Conservation (phyloP, 2,888 invertebrate genomes). For the Oegoconia quadripuncta region DNA sequence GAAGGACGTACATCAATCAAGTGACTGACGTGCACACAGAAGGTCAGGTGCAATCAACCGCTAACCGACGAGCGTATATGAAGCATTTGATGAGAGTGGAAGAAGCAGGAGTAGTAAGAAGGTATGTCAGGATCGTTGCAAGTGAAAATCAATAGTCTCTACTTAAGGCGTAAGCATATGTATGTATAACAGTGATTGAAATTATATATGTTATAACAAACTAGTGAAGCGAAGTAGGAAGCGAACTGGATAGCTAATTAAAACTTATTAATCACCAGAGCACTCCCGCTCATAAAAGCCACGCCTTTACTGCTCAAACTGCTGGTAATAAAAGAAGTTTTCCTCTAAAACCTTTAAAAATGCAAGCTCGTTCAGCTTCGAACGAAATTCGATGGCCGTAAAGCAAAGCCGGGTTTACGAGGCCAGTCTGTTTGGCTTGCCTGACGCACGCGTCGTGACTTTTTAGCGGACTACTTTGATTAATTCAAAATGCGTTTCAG, state of each 20-base stretch:
- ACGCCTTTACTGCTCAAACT: constrained; percentile 37
- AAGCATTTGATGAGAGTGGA: too few relatives aligned
- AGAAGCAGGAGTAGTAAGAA: too few relatives aligned
- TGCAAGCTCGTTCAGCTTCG: constrained; percentile 27
- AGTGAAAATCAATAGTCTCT: background rate
- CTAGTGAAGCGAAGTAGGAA: constrained; percentile 23
- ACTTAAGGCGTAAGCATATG: background rate
- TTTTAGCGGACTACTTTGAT: constrained; percentile 48
- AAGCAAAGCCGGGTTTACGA: constrained; percentile 37
- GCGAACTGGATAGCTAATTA: constrained; percentile 50
- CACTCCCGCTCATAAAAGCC: constrained; percentile 53
- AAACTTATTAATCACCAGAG: constrained; percentile 65
- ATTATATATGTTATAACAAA: constrained; percentile 22
- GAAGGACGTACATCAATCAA: too few relatives aligned
- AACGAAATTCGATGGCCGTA: constrained; percentile 48
- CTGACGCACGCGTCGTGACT: constrained; percentile 50
- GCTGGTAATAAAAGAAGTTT: constrained; percentile 56
- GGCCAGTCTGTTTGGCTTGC: constrained; percentile 1
- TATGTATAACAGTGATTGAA: background rate
- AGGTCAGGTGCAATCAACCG: too few relatives aligned
- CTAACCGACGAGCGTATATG: too few relatives aligned
- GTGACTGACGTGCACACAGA: too few relatives aligned
- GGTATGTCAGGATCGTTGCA: background rate
- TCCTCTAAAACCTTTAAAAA: constrained; percentile 55
- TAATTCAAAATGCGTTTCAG: constrained; percentile 37